A percentile compares a stretch with the other conserved stretches of the same genome.
phyloP scores from a whole-genome alignment of 1,140 invertebrate species.

The Holcopasites calliopsidis region DNA sequence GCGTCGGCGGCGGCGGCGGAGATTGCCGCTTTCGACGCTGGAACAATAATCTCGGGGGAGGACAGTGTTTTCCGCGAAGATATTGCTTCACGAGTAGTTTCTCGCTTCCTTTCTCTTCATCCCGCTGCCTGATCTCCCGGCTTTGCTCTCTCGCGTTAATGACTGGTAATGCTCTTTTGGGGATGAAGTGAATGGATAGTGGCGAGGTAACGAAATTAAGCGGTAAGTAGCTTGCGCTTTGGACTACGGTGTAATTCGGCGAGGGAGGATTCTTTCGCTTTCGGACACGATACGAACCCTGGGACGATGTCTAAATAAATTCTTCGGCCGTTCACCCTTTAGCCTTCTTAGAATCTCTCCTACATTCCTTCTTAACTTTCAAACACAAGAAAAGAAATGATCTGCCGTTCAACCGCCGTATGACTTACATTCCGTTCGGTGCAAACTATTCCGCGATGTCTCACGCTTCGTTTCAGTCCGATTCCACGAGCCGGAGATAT shows the following conservation, averaged over 20 bases:
- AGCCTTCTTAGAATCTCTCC: no score
- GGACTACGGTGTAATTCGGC: neutral
- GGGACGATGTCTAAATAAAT: no score
- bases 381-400: no score
- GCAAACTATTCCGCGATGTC: no score
- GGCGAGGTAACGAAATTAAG: neutral
- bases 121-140: neutral
- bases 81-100: neutral
- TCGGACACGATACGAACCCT: no score
- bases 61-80: neutral
- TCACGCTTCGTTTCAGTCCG: neutral
- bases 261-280: neutral
- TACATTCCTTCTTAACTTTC: no score
- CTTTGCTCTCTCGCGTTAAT: conserved; percentile 2
- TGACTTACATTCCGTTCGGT: no score
- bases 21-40: neutral
- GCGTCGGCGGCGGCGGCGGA: neutral
- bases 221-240: no score
- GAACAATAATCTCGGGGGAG: neutral
- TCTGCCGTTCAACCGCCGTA: no score
- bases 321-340: no score
- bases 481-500: neutral
- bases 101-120: neutral
- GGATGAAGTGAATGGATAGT: no score
- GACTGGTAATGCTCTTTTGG: neutral